These are phyloP conservation scores for Nymphalis polychloros DNA, from an alignment of 2,888 invertebrate species.

Conservation along the genomic window DNA sequence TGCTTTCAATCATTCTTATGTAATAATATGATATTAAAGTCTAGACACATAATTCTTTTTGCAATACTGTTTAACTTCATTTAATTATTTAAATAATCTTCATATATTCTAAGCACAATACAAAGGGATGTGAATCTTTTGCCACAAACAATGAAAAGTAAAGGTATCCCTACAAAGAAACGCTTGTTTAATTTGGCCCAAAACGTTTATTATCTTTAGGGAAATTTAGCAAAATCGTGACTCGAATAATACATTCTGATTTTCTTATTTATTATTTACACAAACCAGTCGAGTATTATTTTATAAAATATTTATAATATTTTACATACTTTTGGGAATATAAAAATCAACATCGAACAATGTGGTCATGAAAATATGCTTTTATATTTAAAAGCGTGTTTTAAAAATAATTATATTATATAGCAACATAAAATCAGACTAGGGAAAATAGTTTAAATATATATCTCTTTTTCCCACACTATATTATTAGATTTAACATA, in stretches of 20 bases:
- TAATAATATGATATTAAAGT: too few species aligned
- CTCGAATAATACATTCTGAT: conserved; percentile 56
- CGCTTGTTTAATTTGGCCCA: conserved; percentile 70
- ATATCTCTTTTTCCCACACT: too few species aligned
- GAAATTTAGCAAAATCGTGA: conserved; percentile 70
- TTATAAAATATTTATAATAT: conserved; percentile 1
- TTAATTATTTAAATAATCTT: background rate
- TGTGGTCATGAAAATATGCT: too few species aligned
- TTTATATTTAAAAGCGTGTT: too few species aligned
- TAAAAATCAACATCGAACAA: background rate
- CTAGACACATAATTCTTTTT: too few species aligned
- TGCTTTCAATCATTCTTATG: too few species aligned
- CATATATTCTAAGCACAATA: conserved; percentile 1
- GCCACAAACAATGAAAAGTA: background rate
- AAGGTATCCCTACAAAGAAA: conserved; percentile 39
- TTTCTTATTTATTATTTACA: conserved; percentile 47
- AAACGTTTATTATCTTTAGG: conserved; percentile 75
- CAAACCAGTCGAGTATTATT: background rate
- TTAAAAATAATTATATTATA: too few species aligned
- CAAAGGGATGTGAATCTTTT: background rate
- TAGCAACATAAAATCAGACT: too few species aligned
- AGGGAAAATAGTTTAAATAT: too few species aligned
- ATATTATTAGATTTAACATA: too few species aligned
- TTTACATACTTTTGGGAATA: background rate
- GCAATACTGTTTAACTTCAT: too few species aligned